A percentile compares a stretch with the other conserved stretches of the same genome.
Conservation (phyloP, 2,113 vertebrate species). For the Potamarius usumacintae region DNA sequence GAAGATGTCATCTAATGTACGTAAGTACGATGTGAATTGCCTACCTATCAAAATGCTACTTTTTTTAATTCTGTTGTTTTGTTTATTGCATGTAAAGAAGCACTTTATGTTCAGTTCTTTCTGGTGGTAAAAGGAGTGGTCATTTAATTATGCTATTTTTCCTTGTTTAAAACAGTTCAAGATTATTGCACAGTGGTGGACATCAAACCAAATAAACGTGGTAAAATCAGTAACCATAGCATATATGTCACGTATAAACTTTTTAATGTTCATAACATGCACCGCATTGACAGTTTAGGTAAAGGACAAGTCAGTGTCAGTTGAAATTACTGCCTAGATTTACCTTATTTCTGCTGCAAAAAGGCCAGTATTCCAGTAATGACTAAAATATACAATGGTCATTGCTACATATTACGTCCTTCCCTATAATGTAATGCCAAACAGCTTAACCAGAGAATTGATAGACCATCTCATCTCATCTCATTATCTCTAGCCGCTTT, state of each 20-base stretch:
- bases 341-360: background rate
- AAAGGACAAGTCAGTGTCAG: background rate
- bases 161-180: background rate
- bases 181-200: background rate
- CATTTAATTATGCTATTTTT: background rate
- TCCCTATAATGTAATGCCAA: background rate
- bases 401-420: background rate
- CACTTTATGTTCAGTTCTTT: background rate
- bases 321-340: background rate
- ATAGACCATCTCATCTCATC: no score
- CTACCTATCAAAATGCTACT: background rate
- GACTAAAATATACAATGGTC: background rate
- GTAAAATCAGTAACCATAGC: background rate
- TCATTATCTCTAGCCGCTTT: no score
- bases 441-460: background rate
- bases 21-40: background rate
- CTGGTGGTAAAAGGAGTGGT: background rate
- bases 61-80: background rate
- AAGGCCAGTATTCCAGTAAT: slow-evolving; percentile 13
- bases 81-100: background rate
- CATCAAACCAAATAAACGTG: background rate
- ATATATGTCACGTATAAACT: slow-evolving; percentile 10
- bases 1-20: background rate
- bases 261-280: background rate
- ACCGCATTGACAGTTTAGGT: background rate